Evolutionary conservation across 2,888 invertebrate genomes (phyloP), one percentile per base, ranked within the genome.

Genomic region (Myopa tessellatipennis): DNA sequence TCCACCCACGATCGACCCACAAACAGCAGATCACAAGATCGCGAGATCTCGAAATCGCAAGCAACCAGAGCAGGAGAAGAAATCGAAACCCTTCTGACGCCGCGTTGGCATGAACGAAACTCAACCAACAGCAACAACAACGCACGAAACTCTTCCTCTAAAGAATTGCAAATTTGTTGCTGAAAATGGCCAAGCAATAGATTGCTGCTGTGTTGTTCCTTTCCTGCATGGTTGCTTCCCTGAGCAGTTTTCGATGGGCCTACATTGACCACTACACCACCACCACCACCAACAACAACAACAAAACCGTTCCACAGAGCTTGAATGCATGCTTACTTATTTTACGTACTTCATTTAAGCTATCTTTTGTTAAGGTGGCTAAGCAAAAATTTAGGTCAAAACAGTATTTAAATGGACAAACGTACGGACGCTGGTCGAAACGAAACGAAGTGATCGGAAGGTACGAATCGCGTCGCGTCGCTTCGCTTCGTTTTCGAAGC

Each of bases 341-440:
- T 68, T 40, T 40, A 45, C 67, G 45, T 6, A 34, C 67, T 67
- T 36, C 36, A 55, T 38, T 65, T 65, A 65, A 52, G 69, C 75
- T 75, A 69, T 60, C 75, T 69, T 75, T 75, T 82, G 81, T 82
- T 82, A 81, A 83, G 82, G 83, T 83, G 82, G 82, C 81, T 82
- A 81, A 77, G 78, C 76, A 74, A 79, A 82, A 83, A 83, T 83
- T 83, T 83, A 82, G 83, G 83, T 83, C 83, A 83, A 79, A 83
- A 81, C 83, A 81, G 82, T 83, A 83, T 83, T 83, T 83, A 83
- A 83, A 83, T 83, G 82, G 83, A 83, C 83, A 83, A 83, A 83
- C 79, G 78, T 67, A 73, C 60, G 70, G 38, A n/a, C 10, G 38
- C 45, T 45, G 6, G 1, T 45, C 10, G 45, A 10, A 8, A 10